Evolutionary conservation across 1,140 invertebrate species (phyloP).

Genomic region (Lepidotrigona ventralis): DNA sequence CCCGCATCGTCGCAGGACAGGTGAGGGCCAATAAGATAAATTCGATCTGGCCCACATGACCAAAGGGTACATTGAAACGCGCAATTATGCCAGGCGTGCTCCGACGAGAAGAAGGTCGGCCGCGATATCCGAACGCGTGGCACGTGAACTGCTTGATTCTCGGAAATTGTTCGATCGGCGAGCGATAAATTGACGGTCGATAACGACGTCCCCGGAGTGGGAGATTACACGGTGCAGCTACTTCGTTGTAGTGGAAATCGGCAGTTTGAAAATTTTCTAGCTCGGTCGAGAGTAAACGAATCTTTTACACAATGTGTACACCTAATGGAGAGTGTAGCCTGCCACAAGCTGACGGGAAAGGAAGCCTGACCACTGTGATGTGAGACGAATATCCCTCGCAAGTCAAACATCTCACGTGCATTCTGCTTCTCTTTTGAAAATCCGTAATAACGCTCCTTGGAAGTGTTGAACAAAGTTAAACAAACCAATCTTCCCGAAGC

Average conservation of each 20-base stretch:
- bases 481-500: not conserved
- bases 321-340: not conserved
- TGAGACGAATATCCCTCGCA: not conserved
- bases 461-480: not conserved
- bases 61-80: conserved; percentile 66
- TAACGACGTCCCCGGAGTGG: no score
- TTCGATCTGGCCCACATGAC: conserved; percentile 79
- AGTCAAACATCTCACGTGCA: conserved; percentile 15
- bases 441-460: not conserved
- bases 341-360: not conserved
- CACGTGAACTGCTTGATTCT: conserved; percentile 16
- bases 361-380: conserved; percentile 13
- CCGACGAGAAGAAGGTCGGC: conserved; percentile 64
- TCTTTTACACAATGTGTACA: no score
- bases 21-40: conserved; percentile 78
- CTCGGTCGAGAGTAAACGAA: no score
- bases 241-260: no score
- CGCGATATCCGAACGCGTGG: conserved; percentile 26
- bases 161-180: not conserved
- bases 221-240: not conserved
- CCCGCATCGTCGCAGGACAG: conserved; percentile 77
- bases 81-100: conserved; percentile 73
- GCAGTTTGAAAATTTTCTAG: no score
- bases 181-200: not conserved
- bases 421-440: not conserved